A percentile compares a stretch with the other conserved stretches of the same genome.
Evolutionary conservation across 2,113 vertebrate genomes (phyloP).

Genomic region (Phrynosoma platyrhinos): DNA sequence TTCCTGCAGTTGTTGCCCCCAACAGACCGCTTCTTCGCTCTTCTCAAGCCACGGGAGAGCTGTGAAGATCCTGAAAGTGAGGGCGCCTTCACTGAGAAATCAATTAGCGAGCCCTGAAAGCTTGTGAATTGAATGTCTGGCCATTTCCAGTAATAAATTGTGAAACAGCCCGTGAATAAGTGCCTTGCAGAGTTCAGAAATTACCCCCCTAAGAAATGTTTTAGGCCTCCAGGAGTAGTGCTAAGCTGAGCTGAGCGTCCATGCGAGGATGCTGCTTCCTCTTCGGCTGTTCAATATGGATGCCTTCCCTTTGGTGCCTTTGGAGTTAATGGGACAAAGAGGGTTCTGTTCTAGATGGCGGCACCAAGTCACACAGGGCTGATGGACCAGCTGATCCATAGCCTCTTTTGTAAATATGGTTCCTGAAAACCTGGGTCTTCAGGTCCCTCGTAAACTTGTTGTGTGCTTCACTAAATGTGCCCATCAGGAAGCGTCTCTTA

Average conservation of each 20-base stretch:
- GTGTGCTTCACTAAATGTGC: not conserved
- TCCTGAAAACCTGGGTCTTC: too few relatives aligned
- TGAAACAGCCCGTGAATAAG: conserved; percentile 86
- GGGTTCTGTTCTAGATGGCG: conserved; percentile 37
- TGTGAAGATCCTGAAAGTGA: conserved; percentile 82
- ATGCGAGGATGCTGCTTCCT: conserved; percentile 66
- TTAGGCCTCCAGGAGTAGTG: conserved; percentile 79
- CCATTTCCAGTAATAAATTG: conserved; percentile 87
- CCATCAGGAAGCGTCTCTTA: too few relatives aligned
- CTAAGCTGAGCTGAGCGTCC: conserved; percentile 74
- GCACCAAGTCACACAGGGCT: conserved; percentile 76
- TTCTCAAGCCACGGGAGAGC: conserved; percentile 79
- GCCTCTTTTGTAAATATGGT: too few relatives aligned
- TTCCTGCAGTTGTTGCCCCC: conserved; percentile 79
- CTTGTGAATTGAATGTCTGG: conserved; percentile 88
- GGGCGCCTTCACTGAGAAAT: conserved; percentile 89
- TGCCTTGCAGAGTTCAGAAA: conserved; percentile 83
- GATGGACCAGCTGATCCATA: too few relatives aligned
- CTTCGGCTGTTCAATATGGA: conserved; percentile 82
- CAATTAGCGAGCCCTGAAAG: conserved; percentile 85
- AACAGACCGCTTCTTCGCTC: conserved; percentile 65
- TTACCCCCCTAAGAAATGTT: conserved; percentile 82
- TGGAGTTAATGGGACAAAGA: conserved; percentile 38
- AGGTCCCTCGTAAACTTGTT: too few relatives aligned
- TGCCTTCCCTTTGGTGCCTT: conserved; percentile 72